phyloP scores from a whole-genome alignment of 2,888 invertebrate species.

The Lomographa bimaculata region DNA sequence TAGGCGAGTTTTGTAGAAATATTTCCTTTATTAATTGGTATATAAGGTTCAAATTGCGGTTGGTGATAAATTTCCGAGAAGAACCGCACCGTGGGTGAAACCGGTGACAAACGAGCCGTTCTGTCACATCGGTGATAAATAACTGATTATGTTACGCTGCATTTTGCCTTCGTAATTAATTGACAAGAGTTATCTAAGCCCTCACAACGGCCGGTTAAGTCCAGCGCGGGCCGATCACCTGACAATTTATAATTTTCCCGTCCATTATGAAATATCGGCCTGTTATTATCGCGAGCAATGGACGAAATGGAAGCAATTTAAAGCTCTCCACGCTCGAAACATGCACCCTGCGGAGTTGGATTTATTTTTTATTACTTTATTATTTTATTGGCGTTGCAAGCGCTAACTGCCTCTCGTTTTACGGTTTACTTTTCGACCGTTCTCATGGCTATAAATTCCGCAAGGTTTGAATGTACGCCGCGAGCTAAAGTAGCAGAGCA shows the following conservation, averaged over 20 bases:
- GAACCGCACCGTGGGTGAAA: constrained; percentile 71
- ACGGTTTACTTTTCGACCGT: constrained; percentile 68
- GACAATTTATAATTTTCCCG: constrained; percentile 52
- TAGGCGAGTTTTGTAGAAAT: constrained; percentile 48
- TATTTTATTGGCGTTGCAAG: constrained; percentile 72
- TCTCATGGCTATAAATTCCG: constrained; percentile 64
- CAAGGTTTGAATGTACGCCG: constrained; percentile 57
- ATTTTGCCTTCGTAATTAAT: constrained; percentile 79
- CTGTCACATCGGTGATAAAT: constrained; percentile 79
- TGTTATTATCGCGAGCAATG: constrained; percentile 55
- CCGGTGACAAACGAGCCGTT: constrained; percentile 76
- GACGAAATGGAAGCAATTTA: constrained; percentile 59
- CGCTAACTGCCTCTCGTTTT: constrained; percentile 67
- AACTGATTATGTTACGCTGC: constrained; percentile 80
- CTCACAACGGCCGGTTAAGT: constrained; percentile 52
- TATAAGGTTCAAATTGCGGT: constrained; percentile 56
- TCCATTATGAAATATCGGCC: constrained; percentile 54
- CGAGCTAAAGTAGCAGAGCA: constrained; percentile 58
- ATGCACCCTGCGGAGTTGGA: constrained; percentile 58
- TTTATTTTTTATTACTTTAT: constrained; percentile 71
- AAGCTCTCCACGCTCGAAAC: constrained; percentile 51
- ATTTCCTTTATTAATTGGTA: constrained; percentile 45
- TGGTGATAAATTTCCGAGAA: constrained; percentile 69
- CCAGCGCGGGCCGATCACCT: constrained; percentile 46
- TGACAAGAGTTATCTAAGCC: constrained; percentile 69